phyloP scores from a whole-genome alignment of 2,113 vertebrate genomes.

The Pelecanus crispus region DNA sequence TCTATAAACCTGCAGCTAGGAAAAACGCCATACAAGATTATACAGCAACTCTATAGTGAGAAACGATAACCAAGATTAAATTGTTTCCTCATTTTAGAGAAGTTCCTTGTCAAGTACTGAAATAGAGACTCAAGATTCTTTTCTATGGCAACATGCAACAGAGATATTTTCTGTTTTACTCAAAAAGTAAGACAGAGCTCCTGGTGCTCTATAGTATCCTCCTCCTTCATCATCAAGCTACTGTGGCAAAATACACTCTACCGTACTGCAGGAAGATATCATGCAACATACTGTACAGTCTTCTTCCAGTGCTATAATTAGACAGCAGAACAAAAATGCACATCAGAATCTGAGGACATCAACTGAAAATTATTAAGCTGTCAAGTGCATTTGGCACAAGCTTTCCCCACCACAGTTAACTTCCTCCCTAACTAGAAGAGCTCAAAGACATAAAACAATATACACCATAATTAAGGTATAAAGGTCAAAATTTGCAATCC shows the following conservation, averaged over 20 bases:
- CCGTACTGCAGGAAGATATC: neutral
- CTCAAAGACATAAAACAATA: neutral
- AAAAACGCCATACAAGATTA: neutral
- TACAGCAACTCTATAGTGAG: rapidly evolving
- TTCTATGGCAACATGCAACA: neutral
- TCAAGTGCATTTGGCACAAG: neutral
- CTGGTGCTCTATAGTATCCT: neutral
- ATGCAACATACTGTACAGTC: neutral
- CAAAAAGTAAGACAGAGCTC: neutral
- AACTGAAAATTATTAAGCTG: neutral
- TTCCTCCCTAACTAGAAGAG: neutral
- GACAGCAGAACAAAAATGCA: neutral
- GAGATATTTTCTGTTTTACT: neutral
- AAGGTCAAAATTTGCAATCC: neutral
- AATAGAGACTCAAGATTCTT: neutral
- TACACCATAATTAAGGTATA: neutral
- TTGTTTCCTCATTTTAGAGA: neutral
- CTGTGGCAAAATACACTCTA: neutral
- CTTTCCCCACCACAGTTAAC: neutral
- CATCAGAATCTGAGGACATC: neutral
- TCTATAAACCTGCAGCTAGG: neutral
- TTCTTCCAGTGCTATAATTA: neutral
- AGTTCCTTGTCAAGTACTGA: neutral
- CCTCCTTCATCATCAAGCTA: neutral
- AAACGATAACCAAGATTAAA: neutral